Percentiles rank a stretch among this genome's conserved stretches.
These are phyloP conservation scores for Bombus consobrinus DNA, from an alignment of 1,140 invertebrate species.

Conservation along the genomic window DNA sequence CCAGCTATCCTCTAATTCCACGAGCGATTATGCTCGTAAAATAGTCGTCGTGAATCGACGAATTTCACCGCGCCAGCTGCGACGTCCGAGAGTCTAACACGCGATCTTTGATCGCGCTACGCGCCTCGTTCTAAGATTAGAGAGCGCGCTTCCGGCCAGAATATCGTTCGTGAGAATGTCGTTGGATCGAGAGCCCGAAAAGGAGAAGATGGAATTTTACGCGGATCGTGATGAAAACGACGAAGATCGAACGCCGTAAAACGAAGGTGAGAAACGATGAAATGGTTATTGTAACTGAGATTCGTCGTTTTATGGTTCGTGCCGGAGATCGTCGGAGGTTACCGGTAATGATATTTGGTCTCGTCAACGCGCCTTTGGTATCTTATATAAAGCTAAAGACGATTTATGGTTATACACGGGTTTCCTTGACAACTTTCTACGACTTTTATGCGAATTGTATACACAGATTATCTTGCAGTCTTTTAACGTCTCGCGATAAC, in stretches of 20 bases:
- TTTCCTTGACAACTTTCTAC: neutral
- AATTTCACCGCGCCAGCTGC: neutral
- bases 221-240: neutral
- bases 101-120: neutral
- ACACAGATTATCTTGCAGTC: neutral
- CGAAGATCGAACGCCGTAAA: neutral
- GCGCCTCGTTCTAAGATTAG: neutral
- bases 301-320: neutral
- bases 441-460: neutral
- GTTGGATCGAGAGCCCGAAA: neutral
- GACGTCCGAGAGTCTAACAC: neutral
- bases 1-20: slow-evolving; percentile 28
- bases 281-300: slow-evolving; percentile 2
- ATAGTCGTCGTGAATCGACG: neutral
- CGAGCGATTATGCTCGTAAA: slow-evolving; percentile 32
- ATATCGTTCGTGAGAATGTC: neutral
- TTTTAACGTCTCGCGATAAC: neutral
- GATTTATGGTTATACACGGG: neutral
- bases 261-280: neutral
- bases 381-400: neutral
- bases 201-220: slow-evolving; percentile 7
- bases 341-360: neutral
- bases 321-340: neutral
- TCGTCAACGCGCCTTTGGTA: neutral
- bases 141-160: no score